Evolutionary conservation across 2,888 invertebrate species (phyloP).

Genomic region (Spodoptera exigua): DNA sequence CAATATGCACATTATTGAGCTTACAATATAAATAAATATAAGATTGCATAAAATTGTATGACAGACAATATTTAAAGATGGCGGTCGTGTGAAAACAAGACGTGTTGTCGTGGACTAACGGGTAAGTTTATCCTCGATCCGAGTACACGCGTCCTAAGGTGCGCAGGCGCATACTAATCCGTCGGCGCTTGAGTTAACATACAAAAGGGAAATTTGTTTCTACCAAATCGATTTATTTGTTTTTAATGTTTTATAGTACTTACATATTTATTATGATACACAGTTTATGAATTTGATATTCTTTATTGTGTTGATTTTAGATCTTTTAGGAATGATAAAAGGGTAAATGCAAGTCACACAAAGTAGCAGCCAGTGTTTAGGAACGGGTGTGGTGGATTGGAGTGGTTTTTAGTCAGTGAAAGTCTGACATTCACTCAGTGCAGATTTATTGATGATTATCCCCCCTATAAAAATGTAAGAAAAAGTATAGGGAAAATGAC

Average conservation of each 20-base stretch:
- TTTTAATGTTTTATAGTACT: slow-evolving; percentile 24
- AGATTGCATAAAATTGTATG: not conserved
- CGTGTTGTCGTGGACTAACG: slow-evolving; percentile 26
- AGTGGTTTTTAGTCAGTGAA: too few relatives aligned
- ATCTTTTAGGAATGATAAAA: too few relatives aligned
- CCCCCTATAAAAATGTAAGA: too few relatives aligned
- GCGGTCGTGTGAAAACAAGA: slow-evolving; percentile 12
- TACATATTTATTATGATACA: too few relatives aligned
- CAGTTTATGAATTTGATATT: too few relatives aligned
- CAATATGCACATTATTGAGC: not conserved
- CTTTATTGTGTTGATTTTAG: too few relatives aligned
- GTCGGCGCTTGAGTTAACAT: slow-evolving; percentile 39
- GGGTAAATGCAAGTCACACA: too few relatives aligned
- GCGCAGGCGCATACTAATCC: slow-evolving; percentile 52
- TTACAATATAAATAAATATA: not conserved
- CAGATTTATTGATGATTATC: too few relatives aligned
- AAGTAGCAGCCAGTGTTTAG: too few relatives aligned
- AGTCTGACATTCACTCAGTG: too few relatives aligned
- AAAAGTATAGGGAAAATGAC: too few relatives aligned
- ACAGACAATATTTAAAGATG: not conserved
- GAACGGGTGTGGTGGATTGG: too few relatives aligned
- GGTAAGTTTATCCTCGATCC: slow-evolving; percentile 36
- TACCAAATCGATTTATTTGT: slow-evolving; percentile 38
- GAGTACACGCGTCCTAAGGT: slow-evolving; percentile 27
- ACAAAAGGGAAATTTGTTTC: slow-evolving; percentile 41